A percentile compares a stretch with the other conserved stretches of the same genome.
Evolutionary conservation across 2,113 vertebrate species (phyloP).

Genomic region (Phalacrocorax pelagicus): DNA sequence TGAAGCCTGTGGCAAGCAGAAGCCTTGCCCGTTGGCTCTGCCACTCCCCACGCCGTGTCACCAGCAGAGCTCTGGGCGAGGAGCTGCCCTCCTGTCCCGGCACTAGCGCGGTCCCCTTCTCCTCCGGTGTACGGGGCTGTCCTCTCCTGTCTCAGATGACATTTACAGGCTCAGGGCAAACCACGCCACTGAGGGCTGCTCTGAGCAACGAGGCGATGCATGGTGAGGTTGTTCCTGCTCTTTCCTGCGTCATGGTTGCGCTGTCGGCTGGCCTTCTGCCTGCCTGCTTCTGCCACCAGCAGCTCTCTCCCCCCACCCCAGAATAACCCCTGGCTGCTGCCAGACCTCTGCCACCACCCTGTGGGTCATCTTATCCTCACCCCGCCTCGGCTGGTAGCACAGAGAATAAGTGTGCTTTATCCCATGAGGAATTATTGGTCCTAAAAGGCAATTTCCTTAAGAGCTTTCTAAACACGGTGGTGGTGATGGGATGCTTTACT

Average conservation of each 20-base stretch:
- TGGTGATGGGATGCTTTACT: neutral
- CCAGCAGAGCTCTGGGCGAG: neutral
- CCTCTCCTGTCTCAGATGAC: neutral
- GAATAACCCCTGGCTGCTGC: neutral
- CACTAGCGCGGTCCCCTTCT: neutral
- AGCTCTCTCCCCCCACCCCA: neutral
- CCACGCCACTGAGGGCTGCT: too few species aligned
- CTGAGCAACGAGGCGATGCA: neutral
- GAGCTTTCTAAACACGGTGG: neutral
- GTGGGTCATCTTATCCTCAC: too few species aligned
- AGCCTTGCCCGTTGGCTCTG: too few species aligned
- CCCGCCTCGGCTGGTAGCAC: neutral
- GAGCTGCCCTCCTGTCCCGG: rapidly evolving
- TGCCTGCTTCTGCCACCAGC: neutral
- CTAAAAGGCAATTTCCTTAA: neutral
- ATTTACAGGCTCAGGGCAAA: neutral
- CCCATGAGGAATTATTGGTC: neutral
- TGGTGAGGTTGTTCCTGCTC: neutral
- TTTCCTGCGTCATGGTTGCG: rapidly evolving
- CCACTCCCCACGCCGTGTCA: neutral
- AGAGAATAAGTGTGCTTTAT: neutral
- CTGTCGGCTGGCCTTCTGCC: neutral
- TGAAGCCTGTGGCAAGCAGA: neutral
- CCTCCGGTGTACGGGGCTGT: neutral
- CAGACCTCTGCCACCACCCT: neutral